A percentile compares a stretch with the other conserved stretches of the same genome.
Conservation (phyloP, 2,888 invertebrate genomes). For the Sinodicranocentrus sp. region DNA sequence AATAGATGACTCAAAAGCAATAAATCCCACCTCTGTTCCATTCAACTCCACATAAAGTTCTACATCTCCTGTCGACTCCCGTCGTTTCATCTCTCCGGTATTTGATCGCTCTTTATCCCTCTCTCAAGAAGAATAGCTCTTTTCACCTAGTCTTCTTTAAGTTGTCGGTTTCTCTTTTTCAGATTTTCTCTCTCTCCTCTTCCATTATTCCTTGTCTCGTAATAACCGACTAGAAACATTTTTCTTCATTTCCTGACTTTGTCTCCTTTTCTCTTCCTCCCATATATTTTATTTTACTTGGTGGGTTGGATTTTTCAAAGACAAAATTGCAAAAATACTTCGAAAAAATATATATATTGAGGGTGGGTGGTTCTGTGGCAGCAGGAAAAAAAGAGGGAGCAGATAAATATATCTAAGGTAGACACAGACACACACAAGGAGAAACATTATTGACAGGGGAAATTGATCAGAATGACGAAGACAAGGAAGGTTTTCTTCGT, state of each 20-base stretch:
- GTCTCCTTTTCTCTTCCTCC: not conserved
- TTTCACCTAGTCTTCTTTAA: constrained; percentile 20
- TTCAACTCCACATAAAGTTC: not conserved
- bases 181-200: constrained; percentile 25
- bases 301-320: not conserved
- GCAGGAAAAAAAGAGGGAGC: constrained; percentile 10
- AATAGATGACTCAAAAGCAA: constrained; percentile 64
- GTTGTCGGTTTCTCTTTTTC: constrained; percentile 20
- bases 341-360: not conserved
- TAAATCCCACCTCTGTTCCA: constrained; percentile 75
- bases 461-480: constrained; percentile 64
- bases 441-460: constrained; percentile 62
- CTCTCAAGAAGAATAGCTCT: not conserved
- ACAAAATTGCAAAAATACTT: not conserved
- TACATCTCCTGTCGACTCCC: not conserved
- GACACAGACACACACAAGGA: not conserved
- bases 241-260: constrained; percentile 40
- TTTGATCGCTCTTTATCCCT: constrained; percentile 5
- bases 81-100: not conserved
- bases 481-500: constrained; percentile 40
- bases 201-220: constrained; percentile 33
- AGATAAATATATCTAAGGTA: constrained; percentile 39
- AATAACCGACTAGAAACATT: constrained; percentile 27
- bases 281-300: not conserved
- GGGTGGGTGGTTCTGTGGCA: too few relatives aligned